Evolutionary conservation across 2,113 vertebrate species (phyloP).

Genomic region (Scomber japonicus): DNA sequence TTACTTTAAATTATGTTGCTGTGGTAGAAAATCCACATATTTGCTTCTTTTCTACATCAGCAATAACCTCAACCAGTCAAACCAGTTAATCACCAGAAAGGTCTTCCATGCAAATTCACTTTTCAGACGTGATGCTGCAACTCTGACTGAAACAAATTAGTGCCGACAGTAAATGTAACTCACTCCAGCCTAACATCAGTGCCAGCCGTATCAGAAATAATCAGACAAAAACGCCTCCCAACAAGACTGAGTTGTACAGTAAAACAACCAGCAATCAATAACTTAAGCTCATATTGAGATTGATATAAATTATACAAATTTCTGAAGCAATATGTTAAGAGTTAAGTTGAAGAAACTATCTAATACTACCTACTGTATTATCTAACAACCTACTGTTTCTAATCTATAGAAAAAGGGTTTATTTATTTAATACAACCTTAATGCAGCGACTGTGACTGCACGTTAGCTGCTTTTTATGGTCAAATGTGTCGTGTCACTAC

Average conservation of each 20-base stretch:
- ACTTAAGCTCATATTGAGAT: slow-evolving; percentile 66
- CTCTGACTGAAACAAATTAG: slow-evolving; percentile 12
- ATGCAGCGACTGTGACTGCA: slow-evolving; percentile 28
- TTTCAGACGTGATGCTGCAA: slow-evolving; percentile 30
- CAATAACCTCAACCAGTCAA: background rate
- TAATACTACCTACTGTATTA: slow-evolving; percentile 51
- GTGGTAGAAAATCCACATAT: slow-evolving; percentile 8
- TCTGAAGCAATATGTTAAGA: slow-evolving; percentile 72
- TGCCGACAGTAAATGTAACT: background rate
- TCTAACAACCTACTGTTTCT: slow-evolving; percentile 62
- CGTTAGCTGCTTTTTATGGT: slow-evolving; percentile 16
- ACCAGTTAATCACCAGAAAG: slow-evolving; percentile 10
- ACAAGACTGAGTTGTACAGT: slow-evolving; percentile 46
- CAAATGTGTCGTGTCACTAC: background rate
- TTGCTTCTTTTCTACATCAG: background rate
- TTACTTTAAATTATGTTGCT: slow-evolving; percentile 22
- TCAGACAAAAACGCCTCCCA: slow-evolving; percentile 31
- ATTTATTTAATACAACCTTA: slow-evolving; percentile 30
- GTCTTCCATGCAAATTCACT: slow-evolving; percentile 42
- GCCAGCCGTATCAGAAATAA: slow-evolving; percentile 31
- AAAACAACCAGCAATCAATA: slow-evolving; percentile 70
- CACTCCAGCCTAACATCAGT: slow-evolving; percentile 1
- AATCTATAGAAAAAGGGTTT: slow-evolving; percentile 64
- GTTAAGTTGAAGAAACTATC: slow-evolving; percentile 74
- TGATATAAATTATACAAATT: slow-evolving; percentile 74